Conservation (phyloP, 2,113 vertebrate species). For the Daboia siamensis region DNA sequence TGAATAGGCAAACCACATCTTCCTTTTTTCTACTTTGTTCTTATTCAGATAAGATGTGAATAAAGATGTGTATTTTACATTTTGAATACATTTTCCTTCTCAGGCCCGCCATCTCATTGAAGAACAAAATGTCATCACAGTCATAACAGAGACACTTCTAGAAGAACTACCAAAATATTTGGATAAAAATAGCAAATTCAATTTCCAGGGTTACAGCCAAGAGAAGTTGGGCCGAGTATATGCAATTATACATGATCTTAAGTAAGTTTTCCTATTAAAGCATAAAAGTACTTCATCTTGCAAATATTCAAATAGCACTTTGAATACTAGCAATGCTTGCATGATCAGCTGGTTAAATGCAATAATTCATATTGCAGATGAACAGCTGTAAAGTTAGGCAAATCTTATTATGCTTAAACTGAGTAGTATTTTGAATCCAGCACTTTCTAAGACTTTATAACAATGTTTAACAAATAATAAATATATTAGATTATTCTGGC, state of each 20-base stretch:
- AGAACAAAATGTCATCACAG: slow-evolving; percentile 87
- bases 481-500: neutral
- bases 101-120: slow-evolving; percentile 95
- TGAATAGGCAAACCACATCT: neutral
- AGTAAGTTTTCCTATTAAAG: slow-evolving; percentile 67
- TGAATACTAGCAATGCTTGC: neutral
- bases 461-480: neutral
- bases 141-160: slow-evolving; percentile 87
- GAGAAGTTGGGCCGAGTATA: slow-evolving; percentile 89
- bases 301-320: neutral
- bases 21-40: neutral
- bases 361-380: neutral
- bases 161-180: slow-evolving; percentile 89
- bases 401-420: neutral
- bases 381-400: neutral
- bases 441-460: neutral
- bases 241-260: slow-evolving; percentile 92
- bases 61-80: neutral
- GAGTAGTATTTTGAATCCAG: neutral
- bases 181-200: slow-evolving; percentile 87
- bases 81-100: slow-evolving; percentile 38
- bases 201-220: slow-evolving; percentile 92
- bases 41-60: neutral
- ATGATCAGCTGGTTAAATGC: neutral
- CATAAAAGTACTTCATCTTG: neutral